These are phyloP conservation scores for Momotus momota DNA, from an alignment of 2,797 vertebrate genomes.

Conservation along the genomic window DNA sequence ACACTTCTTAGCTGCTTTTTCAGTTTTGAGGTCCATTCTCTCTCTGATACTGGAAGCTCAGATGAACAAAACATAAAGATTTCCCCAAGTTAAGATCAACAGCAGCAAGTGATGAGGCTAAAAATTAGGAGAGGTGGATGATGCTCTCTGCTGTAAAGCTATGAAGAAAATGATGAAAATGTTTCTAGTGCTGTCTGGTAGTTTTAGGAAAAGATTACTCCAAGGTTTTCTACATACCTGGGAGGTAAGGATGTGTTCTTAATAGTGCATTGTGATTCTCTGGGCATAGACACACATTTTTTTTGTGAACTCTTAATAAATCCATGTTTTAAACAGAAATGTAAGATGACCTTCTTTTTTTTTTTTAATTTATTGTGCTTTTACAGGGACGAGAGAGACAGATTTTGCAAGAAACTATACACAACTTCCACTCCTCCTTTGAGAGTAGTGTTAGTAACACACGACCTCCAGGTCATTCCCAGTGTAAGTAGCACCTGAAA, in stretches of 20 bases:
- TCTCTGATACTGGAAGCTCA: background rate
- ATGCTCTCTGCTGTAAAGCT: background rate
- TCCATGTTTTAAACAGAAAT: background rate
- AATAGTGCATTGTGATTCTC: background rate
- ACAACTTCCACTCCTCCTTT: constrained; percentile 98
- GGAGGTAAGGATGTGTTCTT: background rate
- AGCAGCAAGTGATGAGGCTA: background rate
- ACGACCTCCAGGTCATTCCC: constrained; percentile 84
- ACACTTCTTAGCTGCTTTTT: background rate
- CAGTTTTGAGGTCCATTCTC: background rate
- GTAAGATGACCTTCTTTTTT: background rate
- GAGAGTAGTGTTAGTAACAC: constrained; percentile 97
- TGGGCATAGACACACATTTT: background rate
- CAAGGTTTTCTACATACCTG: background rate
- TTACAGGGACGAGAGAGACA: constrained; percentile 94
- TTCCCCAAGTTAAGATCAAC: background rate
- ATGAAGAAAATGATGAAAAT: background rate
- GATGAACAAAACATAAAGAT: background rate
- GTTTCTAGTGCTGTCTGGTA: background rate
- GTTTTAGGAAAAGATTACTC: background rate
- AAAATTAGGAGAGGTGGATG: background rate
- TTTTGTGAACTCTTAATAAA: background rate
- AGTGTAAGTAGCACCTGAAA: constrained; percentile 81
- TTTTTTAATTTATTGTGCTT: constrained; percentile 41
- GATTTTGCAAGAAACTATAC: constrained; percentile 97